Base-by-base conservation (phyloP, 1,140 invertebrate genomes). In the Glossosoma conforme region DNA sequence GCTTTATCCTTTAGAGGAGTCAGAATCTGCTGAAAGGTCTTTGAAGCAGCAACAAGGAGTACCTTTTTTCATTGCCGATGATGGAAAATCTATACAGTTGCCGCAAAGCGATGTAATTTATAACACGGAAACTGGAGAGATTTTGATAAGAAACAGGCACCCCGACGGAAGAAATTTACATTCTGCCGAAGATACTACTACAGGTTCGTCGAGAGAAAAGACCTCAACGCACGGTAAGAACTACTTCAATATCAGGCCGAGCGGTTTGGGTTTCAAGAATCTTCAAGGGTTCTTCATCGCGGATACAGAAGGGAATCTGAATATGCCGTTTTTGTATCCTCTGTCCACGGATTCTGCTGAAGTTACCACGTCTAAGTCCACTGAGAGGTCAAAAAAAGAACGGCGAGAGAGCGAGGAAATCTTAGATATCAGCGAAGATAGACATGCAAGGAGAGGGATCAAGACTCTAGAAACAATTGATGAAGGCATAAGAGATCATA, bases 101-200 rank as follows among this genome's bases (percentile, higher is more conserved):
- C 55, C 55, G 10, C 17, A 57, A 17, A 57, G 55, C 20, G 55
- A 57, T 14, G 50, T 57, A 2, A 53, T 57, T 11, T 57, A 57
- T 21, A 53, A 57, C 17, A 43, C 25, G 3, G 45, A 49, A 18
- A 57, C 55, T 3, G 55, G 55, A 9, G 55, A 57, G 11, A 50
- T 57, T 18, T 11, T 53, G 15, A 53, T 57, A 18, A 48, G 55
- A 13, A 56, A 56, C 6, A 30, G 54, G 6, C 21, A 50, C 6
- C 24, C 28, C 4, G 54, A 50, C 8, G 25, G 41, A 10, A 25
- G 14, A n/a, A 47, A 47, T 18, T n/a, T n/a, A n/a, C n/a, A n/a
- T n/a, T 47, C 9, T 13, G 24, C 24, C 2, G 47, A 55, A 33
- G 24, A 25, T 5, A 24, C 33, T 2, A 46, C 41, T 18, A 25